These are phyloP conservation scores for Hystrix brachyura DNA, from an alignment of 2,113 vertebrate genomes.

Conservation along the genomic window DNA sequence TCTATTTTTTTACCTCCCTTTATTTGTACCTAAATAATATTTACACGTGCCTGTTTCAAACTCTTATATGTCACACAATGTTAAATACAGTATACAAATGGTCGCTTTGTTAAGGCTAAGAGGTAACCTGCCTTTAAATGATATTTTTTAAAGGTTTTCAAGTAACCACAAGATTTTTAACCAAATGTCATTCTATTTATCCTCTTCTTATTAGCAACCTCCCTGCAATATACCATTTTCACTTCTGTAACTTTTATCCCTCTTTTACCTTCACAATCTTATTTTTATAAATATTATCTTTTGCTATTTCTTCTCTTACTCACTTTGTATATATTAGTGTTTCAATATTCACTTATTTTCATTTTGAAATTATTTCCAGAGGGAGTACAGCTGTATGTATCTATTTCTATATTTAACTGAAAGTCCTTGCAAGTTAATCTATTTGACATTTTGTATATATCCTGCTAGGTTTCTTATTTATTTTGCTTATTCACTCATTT, in stretches of 20 bases:
- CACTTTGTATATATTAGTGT: background rate
- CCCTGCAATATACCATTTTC: background rate
- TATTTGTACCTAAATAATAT: background rate
- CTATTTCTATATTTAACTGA: background rate
- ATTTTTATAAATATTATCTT: background rate
- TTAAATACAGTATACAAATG: background rate
- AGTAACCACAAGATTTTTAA: background rate
- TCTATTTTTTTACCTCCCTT: background rate
- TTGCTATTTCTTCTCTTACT: background rate
- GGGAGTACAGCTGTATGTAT: background rate
- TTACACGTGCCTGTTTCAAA: background rate
- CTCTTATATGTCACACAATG: background rate
- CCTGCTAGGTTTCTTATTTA: background rate
- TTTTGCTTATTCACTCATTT: background rate
- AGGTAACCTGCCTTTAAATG: background rate
- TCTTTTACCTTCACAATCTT: background rate
- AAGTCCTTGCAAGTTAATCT: background rate
- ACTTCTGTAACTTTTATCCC: background rate
- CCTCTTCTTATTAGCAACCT: background rate
- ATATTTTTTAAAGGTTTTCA: background rate
- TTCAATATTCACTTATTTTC: background rate
- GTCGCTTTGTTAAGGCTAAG: background rate
- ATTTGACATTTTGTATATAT: background rate
- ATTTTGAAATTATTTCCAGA: background rate
- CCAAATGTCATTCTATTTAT: background rate